These are phyloP conservation scores for Hipparchia sbordonii DNA, from an alignment of 2,888 invertebrate species.

Conservation along the genomic window DNA sequence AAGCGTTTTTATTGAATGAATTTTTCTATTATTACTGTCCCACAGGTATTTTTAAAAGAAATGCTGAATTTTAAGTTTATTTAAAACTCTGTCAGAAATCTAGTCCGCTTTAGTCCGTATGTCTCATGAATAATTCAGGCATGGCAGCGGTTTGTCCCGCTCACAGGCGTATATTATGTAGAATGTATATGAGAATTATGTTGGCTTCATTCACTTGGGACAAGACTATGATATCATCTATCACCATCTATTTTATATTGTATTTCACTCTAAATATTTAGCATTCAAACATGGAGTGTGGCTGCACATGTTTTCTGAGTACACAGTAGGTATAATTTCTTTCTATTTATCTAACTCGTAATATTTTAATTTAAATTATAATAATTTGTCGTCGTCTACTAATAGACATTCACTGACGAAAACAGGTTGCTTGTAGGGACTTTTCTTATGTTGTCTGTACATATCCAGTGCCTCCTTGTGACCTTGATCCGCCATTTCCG, in stretches of 20 bases:
- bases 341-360: too few relatives aligned
- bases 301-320: too few relatives aligned
- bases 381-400: too few relatives aligned
- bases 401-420: too few relatives aligned
- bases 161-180: constrained; percentile 17
- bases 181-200: constrained; percentile 2
- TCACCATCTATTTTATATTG: not conserved
- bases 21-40: not conserved
- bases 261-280: too few relatives aligned
- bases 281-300: too few relatives aligned
- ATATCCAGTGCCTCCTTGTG: too few relatives aligned
- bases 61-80: constrained; percentile 3
- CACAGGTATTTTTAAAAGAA: not conserved
- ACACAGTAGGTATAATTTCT: too few relatives aligned
- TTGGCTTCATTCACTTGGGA: constrained; percentile 15
- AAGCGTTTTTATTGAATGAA: not conserved
- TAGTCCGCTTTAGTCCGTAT: constrained; percentile 16
- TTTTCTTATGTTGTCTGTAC: too few relatives aligned
- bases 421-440: too few relatives aligned
- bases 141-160: constrained; percentile 16
- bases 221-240: not conserved
- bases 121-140: constrained; percentile 24
- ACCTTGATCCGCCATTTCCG: too few relatives aligned
- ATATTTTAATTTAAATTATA: too few relatives aligned
- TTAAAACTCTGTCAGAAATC: constrained; percentile 18